Percentiles rank a stretch among this genome's conserved stretches.
phyloP scores from a whole-genome alignment of 2,797 vertebrate species.

The Benthosema pterotum region DNA sequence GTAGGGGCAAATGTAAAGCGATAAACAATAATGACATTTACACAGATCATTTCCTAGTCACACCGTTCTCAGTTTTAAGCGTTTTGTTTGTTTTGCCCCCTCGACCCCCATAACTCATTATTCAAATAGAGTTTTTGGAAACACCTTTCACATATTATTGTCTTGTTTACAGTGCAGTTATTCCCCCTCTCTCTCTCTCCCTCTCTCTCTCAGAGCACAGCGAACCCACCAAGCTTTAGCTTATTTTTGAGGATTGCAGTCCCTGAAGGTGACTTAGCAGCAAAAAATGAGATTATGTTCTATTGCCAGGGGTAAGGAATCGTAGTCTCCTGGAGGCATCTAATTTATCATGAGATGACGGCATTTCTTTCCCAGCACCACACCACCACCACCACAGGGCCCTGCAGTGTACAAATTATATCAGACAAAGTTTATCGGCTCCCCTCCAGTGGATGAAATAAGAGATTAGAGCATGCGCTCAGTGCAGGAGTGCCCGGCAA shows the following conservation, averaged over 20 bases:
- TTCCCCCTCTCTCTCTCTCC: slow-evolving; percentile 23
- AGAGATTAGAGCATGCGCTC: slow-evolving; percentile 73
- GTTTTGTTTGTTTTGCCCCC: slow-evolving; percentile 14
- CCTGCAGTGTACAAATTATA: slow-evolving; percentile 73
- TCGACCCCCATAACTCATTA: slow-evolving; percentile 47
- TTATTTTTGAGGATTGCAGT: slow-evolving; percentile 74
- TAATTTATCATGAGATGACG: slow-evolving; percentile 80
- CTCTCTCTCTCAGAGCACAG: slow-evolving; percentile 55
- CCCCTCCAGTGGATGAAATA: slow-evolving; percentile 67
- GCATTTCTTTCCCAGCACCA: slow-evolving; percentile 47
- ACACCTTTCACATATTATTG: slow-evolving; percentile 44
- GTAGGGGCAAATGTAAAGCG: not conserved
- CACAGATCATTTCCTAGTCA: slow-evolving; percentile 15
- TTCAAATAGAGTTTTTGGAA: slow-evolving; percentile 63
- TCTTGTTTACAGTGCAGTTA: slow-evolving; percentile 68
- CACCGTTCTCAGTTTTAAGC: slow-evolving; percentile 1
- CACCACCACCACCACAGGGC: slow-evolving; percentile 39
- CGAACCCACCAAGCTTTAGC: slow-evolving; percentile 66
- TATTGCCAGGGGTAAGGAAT: slow-evolving; percentile 78
- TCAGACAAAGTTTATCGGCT: slow-evolving; percentile 68
- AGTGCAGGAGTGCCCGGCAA: slow-evolving; percentile 43
- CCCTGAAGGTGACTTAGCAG: slow-evolving; percentile 83
- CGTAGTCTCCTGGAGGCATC: slow-evolving; percentile 76
- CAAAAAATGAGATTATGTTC: slow-evolving; percentile 82
- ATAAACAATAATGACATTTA: slow-evolving; percentile 35